Conservation (phyloP, 2,888 invertebrate species). For the Leuctra nigra region DNA sequence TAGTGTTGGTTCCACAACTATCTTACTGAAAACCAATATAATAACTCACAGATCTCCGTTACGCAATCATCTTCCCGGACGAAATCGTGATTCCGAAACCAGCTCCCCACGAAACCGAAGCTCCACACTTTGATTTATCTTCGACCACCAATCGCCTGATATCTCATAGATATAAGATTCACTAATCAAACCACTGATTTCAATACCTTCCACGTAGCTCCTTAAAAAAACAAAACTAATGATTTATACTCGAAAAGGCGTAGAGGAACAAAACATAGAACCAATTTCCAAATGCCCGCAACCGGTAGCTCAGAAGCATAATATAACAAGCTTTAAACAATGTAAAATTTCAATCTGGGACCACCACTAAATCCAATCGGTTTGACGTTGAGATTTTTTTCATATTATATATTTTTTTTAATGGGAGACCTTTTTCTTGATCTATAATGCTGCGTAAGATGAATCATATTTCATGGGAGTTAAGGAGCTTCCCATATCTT, state of each 20-base stretch:
- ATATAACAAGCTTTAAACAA: conserved; percentile 23
- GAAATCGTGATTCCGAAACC: no score
- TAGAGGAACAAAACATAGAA: conserved; percentile 8
- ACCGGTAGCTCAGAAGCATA: conserved; percentile 17
- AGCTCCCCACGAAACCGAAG: no score
- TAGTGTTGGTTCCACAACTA: no score
- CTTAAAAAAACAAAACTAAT: conserved; percentile 12
- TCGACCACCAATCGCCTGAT: no score
- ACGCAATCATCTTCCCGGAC: no score
- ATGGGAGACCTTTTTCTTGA: conserved; percentile 9
- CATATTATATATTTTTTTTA: no score
- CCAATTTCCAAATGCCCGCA: conserved; percentile 7
- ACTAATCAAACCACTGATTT: conserved; percentile 11
- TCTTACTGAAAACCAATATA: no score
- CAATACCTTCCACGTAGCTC: conserved; percentile 13
- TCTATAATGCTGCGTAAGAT: conserved; percentile 8
- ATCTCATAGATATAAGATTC: no score
- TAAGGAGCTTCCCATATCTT: conserved; percentile 24
- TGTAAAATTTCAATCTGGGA: conserved; percentile 22
- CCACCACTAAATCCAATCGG: conserved; percentile 20
- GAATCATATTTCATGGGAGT: conserved; percentile 23
- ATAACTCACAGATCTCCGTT: no score
- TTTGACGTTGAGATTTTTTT: no score
- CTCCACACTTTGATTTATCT: no score
- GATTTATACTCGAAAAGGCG: conserved; percentile 11